Evolutionary conservation across 2,113 vertebrate genomes (phyloP), one percentile per base, ranked within the genome.

Genomic region (Lucifuga dentata): DNA sequence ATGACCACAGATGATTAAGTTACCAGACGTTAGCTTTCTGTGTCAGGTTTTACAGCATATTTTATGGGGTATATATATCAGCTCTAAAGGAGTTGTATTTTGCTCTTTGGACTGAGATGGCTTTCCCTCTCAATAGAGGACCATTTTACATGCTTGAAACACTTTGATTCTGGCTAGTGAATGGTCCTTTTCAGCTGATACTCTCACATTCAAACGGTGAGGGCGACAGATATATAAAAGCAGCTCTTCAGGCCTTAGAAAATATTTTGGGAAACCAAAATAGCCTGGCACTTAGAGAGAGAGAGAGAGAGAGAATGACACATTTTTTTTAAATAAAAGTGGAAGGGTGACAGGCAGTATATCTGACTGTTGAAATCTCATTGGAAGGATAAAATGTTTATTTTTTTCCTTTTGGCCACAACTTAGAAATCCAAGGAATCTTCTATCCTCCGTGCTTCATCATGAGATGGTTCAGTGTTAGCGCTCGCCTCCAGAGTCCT

Each of bases 241-340:
- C 81, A 55, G 73, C 86, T 91, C 88, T 91, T 87, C 78, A 88
- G 81, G 62, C 68, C 68, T 86, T 70, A 69, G 83, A 91, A 91
- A 93, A 93, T 91, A 91, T 93, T 93, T 92, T 89, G 76, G 79
- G 71, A 90, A 92, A 88, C 90, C 72, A 74, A 93, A 93, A 93
- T 91, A 92, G 86, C 77, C 76, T 81, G 59, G 73, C 66, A 88
- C 73, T 86, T 85, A 84, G 32, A 36, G 32, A 35, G 50, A 53
- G 50, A 36, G 50, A 52, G 50, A 52, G 57, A 56, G 53, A 55
- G 60, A 74, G 70, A 85, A 81, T 72, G 80, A 85, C 61, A 84
- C 62, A 36, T 74, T 77, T 82, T 84, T 84, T 84, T 83, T 69
- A 19, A 53, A 56, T 71, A 62, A 64, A 78, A 72, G 70, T 78